phyloP scores from a whole-genome alignment of 2,113 vertebrate genomes.

The Melanostigma gelatinosum region DNA sequence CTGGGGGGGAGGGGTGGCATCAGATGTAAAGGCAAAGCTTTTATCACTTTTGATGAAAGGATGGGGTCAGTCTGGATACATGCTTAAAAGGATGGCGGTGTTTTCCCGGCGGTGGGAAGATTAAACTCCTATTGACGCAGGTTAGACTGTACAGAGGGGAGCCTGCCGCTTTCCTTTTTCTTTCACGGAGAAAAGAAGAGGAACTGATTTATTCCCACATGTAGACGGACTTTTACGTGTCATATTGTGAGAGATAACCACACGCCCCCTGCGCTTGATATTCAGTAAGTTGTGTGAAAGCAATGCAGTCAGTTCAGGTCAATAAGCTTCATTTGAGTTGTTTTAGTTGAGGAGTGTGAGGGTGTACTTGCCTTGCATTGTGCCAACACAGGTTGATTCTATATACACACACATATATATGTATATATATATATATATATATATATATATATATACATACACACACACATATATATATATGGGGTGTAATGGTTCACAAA shows the following conservation, averaged over 20 bases:
- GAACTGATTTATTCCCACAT: neutral
- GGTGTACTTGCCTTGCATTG: neutral
- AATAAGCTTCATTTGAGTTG: constrained; percentile 35
- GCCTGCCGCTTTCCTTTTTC: constrained; percentile 14
- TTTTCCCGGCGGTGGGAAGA: constrained; percentile 66
- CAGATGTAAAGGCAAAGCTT: constrained; percentile 76
- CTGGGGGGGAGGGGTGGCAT: constrained; percentile 48
- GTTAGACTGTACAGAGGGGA: constrained; percentile 44
- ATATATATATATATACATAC: no score
- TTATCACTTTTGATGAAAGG: constrained; percentile 81
- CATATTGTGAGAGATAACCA: constrained; percentile 13
- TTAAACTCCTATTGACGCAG: constrained; percentile 64
- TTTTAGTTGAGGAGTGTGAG: constrained; percentile 18
- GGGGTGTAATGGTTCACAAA: no score
- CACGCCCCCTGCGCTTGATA: neutral
- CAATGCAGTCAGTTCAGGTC: constrained; percentile 7
- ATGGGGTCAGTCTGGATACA: constrained; percentile 72
- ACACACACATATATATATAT: no score
- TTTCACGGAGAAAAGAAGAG: constrained; percentile 8
- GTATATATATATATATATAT: no score
- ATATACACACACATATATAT: no score
- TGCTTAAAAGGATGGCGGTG: constrained; percentile 72
- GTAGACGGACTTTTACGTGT: neutral
- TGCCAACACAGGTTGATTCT: constrained; percentile 21
- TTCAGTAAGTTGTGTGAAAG: constrained; percentile 14